Base-by-base conservation (phyloP, 2,888 invertebrate genomes). In the Polylopha cassiicola region DNA sequence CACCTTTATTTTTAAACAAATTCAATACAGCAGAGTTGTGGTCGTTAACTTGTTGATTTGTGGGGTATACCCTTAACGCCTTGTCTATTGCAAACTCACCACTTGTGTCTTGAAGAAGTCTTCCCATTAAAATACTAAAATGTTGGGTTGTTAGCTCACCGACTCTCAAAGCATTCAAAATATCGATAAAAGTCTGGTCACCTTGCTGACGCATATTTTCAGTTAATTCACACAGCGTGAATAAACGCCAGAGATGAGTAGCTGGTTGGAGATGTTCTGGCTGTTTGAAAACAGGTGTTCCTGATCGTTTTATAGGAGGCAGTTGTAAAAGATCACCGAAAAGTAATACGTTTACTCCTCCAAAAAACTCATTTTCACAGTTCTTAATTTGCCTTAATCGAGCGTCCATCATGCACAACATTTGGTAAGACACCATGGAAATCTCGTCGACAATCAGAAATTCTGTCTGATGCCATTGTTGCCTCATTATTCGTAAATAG, bases 351-450 rank as follows among this genome's bases (percentile, higher is more conserved):
- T 50, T 52, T 34, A 50, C 32, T 4, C 42, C 48, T 24, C 47
- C 46, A 43, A 48, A 52, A 16, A 29, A n/a, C n/a, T n/a, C 30
- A 5, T 21, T n/a, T 11, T 16, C 13, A 3, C 6, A 23, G 24
- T 20, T 55, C 43, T 53, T 50, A 4, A 49, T 29, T 32, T 50
- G 46, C 30, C 39, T 32, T 9, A 60, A 38, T 24, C 57, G 48
- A 7, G 46, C 38, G 33, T 59, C 50, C 2, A 56, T 48, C 50
- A 53, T 54, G 13, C 55, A 50, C 2, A 58, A 39, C 48, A 54
- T 57, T 38, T 61, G 47, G 47, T 62, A 58, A 1, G 58, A 46
- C 3, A 58, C 56, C 58, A 61, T 56, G 23, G 55, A 61, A 32
- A 55, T 51, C 38, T 55, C 49, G 28, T 58, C 57, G n/a, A 57